Conservation (phyloP, 2,888 invertebrate genomes). For the Idaea biselata region DNA sequence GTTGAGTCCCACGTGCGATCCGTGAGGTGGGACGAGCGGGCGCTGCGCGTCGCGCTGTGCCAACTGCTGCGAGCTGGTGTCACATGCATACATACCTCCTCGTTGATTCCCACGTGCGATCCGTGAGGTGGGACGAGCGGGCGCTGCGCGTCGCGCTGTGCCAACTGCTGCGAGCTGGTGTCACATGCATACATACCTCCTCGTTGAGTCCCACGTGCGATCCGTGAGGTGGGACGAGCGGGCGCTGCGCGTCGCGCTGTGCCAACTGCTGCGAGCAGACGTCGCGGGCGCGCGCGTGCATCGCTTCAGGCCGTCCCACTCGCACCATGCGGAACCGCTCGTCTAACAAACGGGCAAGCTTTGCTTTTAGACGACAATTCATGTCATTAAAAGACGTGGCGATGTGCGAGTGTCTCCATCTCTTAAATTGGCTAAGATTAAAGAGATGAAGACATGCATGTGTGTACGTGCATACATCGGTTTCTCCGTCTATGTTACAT, state of each 20-base stretch:
- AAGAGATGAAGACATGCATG: too few relatives aligned
- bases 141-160: too few relatives aligned
- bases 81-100: constrained; percentile 37
- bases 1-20: constrained; percentile 27
- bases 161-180: too few relatives aligned
- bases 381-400: too few relatives aligned
- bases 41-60: too few relatives aligned
- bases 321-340: constrained; percentile 83
- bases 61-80: too few relatives aligned
- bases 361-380: too few relatives aligned
- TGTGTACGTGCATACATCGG: too few relatives aligned
- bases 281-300: constrained; percentile 77
- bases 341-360: constrained; percentile 36
- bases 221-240: constrained; percentile 28
- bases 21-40: constrained; percentile 28
- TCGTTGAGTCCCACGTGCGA: constrained; percentile 32
- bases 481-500: too few relatives aligned
- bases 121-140: constrained; percentile 28
- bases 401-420: too few relatives aligned
- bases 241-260: constrained; percentile 51
- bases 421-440: too few relatives aligned
- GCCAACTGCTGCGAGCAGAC: constrained; percentile 81
- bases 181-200: constrained; percentile 35
- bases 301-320: constrained; percentile 82
- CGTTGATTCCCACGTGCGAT: constrained; percentile 29